Percentiles rank a stretch among this genome's conserved stretches.
phyloP scores from a whole-genome alignment of 2,113 vertebrate genomes.

The Telmatochromis sp. region DNA sequence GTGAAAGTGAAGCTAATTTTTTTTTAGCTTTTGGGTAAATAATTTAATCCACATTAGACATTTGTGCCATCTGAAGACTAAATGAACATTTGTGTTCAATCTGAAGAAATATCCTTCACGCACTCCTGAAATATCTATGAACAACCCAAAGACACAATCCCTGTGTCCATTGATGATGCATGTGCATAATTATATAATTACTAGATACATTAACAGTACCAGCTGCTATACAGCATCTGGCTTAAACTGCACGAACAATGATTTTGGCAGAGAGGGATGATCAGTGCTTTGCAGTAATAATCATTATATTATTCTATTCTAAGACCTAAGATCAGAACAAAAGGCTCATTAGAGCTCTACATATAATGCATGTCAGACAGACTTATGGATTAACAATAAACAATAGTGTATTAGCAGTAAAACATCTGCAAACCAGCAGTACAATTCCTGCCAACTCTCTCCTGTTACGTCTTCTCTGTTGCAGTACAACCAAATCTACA shows the following conservation, averaged over 20 bases:
- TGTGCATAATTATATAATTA: background rate
- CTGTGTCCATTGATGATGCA: accelerated
- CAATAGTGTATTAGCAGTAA: accelerated
- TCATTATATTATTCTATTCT: background rate
- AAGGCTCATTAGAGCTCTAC: background rate
- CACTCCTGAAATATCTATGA: accelerated
- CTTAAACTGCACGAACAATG: background rate
- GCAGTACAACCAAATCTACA: background rate
- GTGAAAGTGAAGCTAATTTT: background rate
- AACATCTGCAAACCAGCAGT: background rate
- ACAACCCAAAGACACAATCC: background rate
- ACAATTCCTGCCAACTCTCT: background rate
- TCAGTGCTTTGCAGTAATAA: background rate
- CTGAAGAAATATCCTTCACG: background rate
- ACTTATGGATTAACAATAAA: background rate
- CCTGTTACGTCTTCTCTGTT: accelerated
- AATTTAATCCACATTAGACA: background rate
- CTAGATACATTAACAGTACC: background rate
- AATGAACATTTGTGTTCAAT: background rate
- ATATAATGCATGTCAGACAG: background rate
- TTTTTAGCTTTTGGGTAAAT: background rate
- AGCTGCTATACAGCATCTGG: background rate
- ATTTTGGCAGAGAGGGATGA: background rate
- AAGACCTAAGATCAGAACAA: background rate
- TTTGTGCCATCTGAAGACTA: background rate